Percentiles rank a stretch among this genome's conserved stretches.
Conservation (phyloP, 1,140 invertebrate species). For the Lysiphlebus fabarum region DNA sequence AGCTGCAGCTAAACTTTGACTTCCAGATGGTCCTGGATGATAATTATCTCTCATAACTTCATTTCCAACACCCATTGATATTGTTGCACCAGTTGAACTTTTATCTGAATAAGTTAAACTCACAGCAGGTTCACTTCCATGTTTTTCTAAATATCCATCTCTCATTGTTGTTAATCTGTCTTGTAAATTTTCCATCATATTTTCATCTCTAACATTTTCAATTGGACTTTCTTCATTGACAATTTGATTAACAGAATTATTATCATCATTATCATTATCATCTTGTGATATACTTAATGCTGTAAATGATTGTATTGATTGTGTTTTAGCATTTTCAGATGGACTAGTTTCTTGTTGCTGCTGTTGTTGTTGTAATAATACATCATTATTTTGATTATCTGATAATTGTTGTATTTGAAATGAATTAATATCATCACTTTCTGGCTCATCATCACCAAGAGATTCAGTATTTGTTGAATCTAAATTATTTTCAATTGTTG, state of each 20-base stretch:
- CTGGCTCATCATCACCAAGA: not conserved
- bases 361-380: not conserved
- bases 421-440: conserved; percentile 1
- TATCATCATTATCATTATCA: conserved; percentile 25
- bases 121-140: conserved; percentile 61
- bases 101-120: conserved; percentile 57
- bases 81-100: conserved; percentile 55
- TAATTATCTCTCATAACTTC: conserved; percentile 51
- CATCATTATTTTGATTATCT: too few species aligned
- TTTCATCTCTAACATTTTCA: conserved; percentile 32
- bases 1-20: conserved; percentile 28
- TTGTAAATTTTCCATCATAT: conserved; percentile 52
- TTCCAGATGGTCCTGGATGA: conserved; percentile 40
- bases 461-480: not conserved
- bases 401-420: not conserved
- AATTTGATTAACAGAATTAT: conserved; percentile 15
- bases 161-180: conserved; percentile 55
- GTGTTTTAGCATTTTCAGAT: conserved; percentile 33
- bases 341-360: conserved; percentile 43
- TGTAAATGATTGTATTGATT: conserved; percentile 37
- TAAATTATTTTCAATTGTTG: conserved; percentile 12
- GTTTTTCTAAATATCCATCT: conserved; percentile 55
- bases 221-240: conserved; percentile 14
- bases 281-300: conserved; percentile 34
- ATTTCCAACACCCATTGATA: conserved; percentile 55